Evolutionary conservation across 2,888 invertebrate genomes (phyloP), one percentile per base, ranked within the genome.

Genomic region (Mythimna vitellina): DNA sequence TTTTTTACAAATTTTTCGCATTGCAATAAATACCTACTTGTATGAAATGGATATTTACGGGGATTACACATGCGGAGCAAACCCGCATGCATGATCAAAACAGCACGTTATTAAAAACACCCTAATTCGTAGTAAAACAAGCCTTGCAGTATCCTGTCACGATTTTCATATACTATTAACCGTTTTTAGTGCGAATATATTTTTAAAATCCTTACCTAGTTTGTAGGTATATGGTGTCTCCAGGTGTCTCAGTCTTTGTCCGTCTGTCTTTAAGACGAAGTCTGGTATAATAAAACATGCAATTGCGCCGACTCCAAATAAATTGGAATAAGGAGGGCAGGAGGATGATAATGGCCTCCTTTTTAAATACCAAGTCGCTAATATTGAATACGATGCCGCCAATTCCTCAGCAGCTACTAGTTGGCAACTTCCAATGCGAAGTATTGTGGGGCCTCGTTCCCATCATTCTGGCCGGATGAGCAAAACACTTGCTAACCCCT

Each of bases 391-490:
- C 12, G 20, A 29, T 56, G 20, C 17, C 7, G n/a, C 53, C 29
- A 56, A 54, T 61, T 68, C 35, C 38, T 53, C 22, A 20, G 25
- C 35, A 29, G 29, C 51, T 20, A 46, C 17, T 46, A 46, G 17
- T 17, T 53, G 22, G 38, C 22, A 64, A 49, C 46, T 60, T 46
- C 22, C 22, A 38, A 20, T 53, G 51, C 38, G 62, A 72, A 77
- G n/a, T 56, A 61, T 64, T 73, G 22, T 62, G 65, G 79, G 22
- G 38, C 74, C 74, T 38, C 53, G 65, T 78, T 78, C 78, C 62
- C 68, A 80, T 65, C 53, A 54, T 63, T 42, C 35, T 69, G 61
- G 49, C 67, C 73, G 77, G 73, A 78, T 62, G 61, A 68, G 57
- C 64, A 49, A 51, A 67, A 73, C 57, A 68, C 51, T 65, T 68